These are phyloP conservation scores for Hermodice carunculata DNA, from an alignment of 2,888 invertebrate species.

Conservation along the genomic window DNA sequence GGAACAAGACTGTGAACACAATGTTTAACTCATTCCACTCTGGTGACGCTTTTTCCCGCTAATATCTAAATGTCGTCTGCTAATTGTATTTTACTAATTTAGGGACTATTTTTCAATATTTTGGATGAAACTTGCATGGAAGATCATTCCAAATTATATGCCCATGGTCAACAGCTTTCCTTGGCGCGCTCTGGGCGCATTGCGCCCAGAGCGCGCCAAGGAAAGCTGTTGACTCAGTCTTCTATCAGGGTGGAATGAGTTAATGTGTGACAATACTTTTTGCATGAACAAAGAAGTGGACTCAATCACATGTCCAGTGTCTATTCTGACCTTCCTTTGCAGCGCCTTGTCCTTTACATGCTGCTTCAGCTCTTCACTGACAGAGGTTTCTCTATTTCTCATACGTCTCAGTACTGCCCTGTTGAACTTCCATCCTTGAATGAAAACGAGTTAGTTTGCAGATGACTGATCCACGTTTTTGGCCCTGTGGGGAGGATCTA, in stretches of 20 bases:
- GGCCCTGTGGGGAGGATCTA: conserved; percentile 1
- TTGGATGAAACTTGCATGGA: too few relatives aligned
- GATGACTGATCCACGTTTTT: not conserved
- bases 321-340: not conserved
- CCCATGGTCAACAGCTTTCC: too few relatives aligned
- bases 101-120: too few relatives aligned
- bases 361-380: not conserved
- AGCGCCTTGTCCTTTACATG: not conserved
- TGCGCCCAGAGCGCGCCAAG: too few relatives aligned
- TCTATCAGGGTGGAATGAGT: too few relatives aligned
- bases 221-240: too few relatives aligned
- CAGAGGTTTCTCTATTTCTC: not conserved
- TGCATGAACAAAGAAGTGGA: not conserved
- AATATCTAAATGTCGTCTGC: too few relatives aligned
- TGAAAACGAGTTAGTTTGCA: not conserved
- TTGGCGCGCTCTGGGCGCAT: too few relatives aligned
- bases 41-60: too few relatives aligned
- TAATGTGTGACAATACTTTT: not conserved
- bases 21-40: too few relatives aligned
- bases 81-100: too few relatives aligned
- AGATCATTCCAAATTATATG: too few relatives aligned
- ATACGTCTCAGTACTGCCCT: not conserved
- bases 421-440: not conserved
- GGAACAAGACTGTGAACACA: not conserved
- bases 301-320: not conserved